phyloP scores from a whole-genome alignment of 92 coral and sea anemone genomes.

The Porites rus region DNA sequence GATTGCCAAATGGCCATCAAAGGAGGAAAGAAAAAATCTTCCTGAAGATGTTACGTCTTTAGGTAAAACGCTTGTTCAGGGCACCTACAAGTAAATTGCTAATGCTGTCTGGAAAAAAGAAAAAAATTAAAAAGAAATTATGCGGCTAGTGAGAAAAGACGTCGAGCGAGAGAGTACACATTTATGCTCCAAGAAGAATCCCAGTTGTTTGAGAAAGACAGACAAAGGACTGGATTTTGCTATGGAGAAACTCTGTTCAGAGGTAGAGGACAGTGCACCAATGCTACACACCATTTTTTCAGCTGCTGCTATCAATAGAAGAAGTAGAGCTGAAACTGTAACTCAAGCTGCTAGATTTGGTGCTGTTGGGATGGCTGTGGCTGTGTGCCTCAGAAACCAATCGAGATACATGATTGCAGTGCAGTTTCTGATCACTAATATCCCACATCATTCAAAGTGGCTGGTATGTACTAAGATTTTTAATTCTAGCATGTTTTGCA shows the following conservation, averaged over 20 bases:
- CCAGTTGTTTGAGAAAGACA: slow-evolving; percentile 65
- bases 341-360: slow-evolving; percentile 27
- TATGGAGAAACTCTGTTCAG: slow-evolving; percentile 55
- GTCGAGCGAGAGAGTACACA: slow-evolving; percentile 62
- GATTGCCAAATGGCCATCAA: slow-evolving; percentile 66
- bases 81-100: slow-evolving; percentile 73
- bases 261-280: slow-evolving; percentile 67
- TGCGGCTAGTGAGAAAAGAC: slow-evolving; percentile 47
- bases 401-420: slow-evolving; percentile 73
- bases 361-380: slow-evolving; percentile 91
- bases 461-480: slow-evolving; percentile 55
- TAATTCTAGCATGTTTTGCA: background rate
- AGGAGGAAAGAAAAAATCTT: slow-evolving; percentile 50
- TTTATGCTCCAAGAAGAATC: slow-evolving; percentile 71
- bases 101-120: slow-evolving; percentile 66
- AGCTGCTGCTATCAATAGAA: slow-evolving; percentile 54
- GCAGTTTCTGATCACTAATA: slow-evolving; percentile 64
- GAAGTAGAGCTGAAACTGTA: slow-evolving; percentile 41
- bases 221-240: slow-evolving; percentile 53
- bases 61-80: slow-evolving; percentile 73
- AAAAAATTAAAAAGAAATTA: slow-evolving; percentile 56
- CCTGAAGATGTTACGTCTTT: slow-evolving; percentile 69
- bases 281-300: slow-evolving; percentile 58
- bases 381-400: slow-evolving; percentile 63
- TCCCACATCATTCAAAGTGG: slow-evolving; percentile 78